A percentile compares a stretch with the other conserved stretches of the same genome.
phyloP scores from a whole-genome alignment of 2,797 vertebrate genomes.

The Rousettus madagascariensis region DNA sequence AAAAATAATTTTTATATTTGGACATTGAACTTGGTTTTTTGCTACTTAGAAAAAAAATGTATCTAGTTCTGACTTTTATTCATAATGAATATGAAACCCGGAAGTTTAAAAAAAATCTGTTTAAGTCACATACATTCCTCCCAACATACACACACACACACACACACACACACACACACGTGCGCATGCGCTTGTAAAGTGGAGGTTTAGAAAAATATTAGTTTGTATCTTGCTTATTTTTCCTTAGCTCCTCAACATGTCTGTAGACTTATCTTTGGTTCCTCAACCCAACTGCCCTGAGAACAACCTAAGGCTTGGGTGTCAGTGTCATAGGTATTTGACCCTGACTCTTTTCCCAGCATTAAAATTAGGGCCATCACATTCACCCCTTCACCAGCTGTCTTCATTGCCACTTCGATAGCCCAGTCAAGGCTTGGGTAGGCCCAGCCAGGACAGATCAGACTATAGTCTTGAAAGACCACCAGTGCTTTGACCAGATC shows the following conservation, averaged over 20 bases:
- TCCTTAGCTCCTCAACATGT: not conserved
- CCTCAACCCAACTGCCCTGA: not conserved
- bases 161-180: not conserved
- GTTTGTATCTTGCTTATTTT: not conserved
- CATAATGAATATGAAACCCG: not conserved
- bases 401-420: not conserved
- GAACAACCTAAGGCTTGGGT: not conserved
- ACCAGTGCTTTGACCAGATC: not conserved
- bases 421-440: not conserved
- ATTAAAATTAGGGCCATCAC: not conserved
- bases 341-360: not conserved
- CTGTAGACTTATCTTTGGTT: not conserved
- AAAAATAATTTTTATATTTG: conserved; percentile 33
- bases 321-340: not conserved
- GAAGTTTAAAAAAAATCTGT: not conserved
- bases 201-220: not conserved
- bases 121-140: not conserved
- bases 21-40: conserved; percentile 8
- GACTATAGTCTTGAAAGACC: not conserved
- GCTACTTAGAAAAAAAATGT: not conserved
- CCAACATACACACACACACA: not conserved
- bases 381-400: not conserved
- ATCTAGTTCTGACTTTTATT: not conserved
- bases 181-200: not conserved
- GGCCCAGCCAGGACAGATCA: not conserved